These are phyloP conservation scores for Ditylenchus weischeri DNA, from an alignment of 2,888 invertebrate species.

Conservation along the genomic window DNA sequence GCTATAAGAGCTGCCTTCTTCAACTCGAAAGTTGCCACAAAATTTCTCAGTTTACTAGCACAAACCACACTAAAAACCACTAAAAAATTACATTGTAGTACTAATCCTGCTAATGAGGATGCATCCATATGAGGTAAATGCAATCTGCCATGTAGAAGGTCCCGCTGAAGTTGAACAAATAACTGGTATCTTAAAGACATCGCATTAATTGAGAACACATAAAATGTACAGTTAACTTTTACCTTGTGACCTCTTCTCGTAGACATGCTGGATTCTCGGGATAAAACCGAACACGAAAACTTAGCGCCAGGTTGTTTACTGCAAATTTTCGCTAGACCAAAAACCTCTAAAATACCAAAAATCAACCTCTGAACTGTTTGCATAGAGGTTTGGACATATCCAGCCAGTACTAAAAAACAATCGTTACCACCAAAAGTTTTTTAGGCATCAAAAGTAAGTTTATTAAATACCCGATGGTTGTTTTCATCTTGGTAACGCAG, in stretches of 20 bases:
- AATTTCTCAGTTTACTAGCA: no score
- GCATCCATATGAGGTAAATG: conserved; percentile 73
- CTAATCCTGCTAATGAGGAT: conserved; percentile 48
- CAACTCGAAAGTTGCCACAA: no score
- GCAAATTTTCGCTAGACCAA: conserved; percentile 9
- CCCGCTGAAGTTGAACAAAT: conserved; percentile 86
- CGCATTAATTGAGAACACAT: not conserved
- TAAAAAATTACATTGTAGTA: conserved; percentile 44
- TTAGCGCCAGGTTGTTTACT: conserved; percentile 70
- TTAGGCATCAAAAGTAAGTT: no score
- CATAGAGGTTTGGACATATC: conserved; percentile 83
- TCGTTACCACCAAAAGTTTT: conserved; percentile 1
- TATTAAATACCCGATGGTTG: conserved; percentile 75
- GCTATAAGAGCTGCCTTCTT: no score
- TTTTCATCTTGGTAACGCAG: conserved; percentile 83
- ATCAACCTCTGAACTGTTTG: conserved; percentile 83
- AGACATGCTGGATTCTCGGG: conserved; percentile 88
- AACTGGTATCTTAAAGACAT: conserved; percentile 73
- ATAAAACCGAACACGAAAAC: conserved; percentile 95
- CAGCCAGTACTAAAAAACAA: conserved; percentile 81
- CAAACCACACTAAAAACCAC: no score
- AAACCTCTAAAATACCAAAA: conserved; percentile 7
- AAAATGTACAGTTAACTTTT: conserved; percentile 5
- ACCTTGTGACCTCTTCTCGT: conserved; percentile 86
- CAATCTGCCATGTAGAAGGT: conserved; percentile 86